Base-by-base conservation (phyloP, 2,888 invertebrate species). In the Ceriagrion tenellum region DNA sequence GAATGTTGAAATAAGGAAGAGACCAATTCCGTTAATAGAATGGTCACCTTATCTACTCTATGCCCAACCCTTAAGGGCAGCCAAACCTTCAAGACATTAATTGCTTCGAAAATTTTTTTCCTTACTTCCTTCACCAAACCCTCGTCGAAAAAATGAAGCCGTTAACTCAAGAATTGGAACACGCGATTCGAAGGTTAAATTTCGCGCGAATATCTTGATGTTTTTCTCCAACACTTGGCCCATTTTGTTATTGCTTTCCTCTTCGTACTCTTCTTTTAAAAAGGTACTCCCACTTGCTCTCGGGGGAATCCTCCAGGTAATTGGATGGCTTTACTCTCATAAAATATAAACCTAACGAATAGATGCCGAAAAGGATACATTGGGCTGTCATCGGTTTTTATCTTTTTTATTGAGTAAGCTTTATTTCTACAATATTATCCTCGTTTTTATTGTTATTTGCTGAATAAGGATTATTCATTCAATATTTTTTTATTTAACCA, bases 1-100 rank as follows among this genome's bases (percentile, higher is more conserved):
- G 89, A 89, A 89, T 89, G 26, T 55, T 55, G 89, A 23, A 89
- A 89, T 55, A 89, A 26, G 26, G 89, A n/a, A 55, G 55, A 55
- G n/a, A 55, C 8, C 88, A 10, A 47, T 88, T 40, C 40, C 47
- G 47, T 40, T 88, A 88, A 88, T 47, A 69, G 69, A 69, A 69
- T 69, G 69, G 69, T 69, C 69, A 69, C 69, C 35, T 35, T 81
- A 35, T 35, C 81, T 35, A 81, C 81, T 81, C 35, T 30, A 13
- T 35, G 3, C 18, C 81, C 1, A 8, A 81, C 30, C 35, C 2
- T 81, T 35, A 13, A 47, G 13, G 12, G 35, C 81, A 35, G 0
- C 69, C 26, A 12, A 69, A n/a, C 69, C 69, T 69, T 26, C n/a
- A 81, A 35, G 81, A 16, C 81, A 81, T 81, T 81, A 81, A 81